Evolutionary conservation across 1,140 invertebrate species (phyloP).

Genomic region (Drosophila parvula): DNA sequence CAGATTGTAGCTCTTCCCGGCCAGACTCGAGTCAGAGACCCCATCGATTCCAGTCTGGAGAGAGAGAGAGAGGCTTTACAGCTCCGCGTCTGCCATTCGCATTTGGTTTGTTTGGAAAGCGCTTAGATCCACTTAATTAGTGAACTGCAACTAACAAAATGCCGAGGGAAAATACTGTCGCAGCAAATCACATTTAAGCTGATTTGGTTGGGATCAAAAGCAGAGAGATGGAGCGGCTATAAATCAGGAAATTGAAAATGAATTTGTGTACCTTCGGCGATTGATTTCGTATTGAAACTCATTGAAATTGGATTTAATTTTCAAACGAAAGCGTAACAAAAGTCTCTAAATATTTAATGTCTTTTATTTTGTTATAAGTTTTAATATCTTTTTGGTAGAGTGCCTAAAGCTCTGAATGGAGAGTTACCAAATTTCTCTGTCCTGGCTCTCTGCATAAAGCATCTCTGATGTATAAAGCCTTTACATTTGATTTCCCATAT

Average conservation of each 20-base stretch:
- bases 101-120: slow-evolving; percentile 53
- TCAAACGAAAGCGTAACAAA: background rate
- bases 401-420: background rate
- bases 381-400: background rate
- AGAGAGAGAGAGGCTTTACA: slow-evolving; percentile 31
- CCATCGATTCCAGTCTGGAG: slow-evolving; percentile 1
- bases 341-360: background rate
- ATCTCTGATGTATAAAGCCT: no score
- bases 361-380: no score
- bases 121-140: slow-evolving; percentile 71
- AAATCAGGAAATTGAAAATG: slow-evolving; percentile 38
- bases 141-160: slow-evolving; percentile 45
- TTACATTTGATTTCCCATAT: no score
- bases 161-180: slow-evolving; percentile 11
- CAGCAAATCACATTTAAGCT: slow-evolving; percentile 63
- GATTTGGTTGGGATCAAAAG: slow-evolving; percentile 30
- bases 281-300: slow-evolving; percentile 6
- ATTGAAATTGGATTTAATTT: background rate
- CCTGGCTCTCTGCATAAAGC: no score
- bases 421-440: no score
- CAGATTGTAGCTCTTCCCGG: slow-evolving; percentile 7
- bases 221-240: slow-evolving; percentile 3
- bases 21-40: background rate
- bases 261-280: slow-evolving; percentile 10
- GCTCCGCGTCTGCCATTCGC: slow-evolving; percentile 39